phyloP scores from a whole-genome alignment of 2,113 vertebrate genomes.

The Mungos mungo region DNA sequence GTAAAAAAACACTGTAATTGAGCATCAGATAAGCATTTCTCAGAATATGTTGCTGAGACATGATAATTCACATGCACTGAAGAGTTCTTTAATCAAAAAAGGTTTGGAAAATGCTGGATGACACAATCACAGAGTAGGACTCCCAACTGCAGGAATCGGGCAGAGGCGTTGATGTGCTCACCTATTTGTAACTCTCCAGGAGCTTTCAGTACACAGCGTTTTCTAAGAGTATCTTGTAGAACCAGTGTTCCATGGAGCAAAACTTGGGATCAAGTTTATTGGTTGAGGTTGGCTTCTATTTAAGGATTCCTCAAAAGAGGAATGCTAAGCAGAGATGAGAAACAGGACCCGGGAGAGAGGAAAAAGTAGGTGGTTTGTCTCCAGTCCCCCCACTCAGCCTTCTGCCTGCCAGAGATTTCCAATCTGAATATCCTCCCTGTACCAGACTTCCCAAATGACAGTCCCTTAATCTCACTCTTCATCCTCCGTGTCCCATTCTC shows the following conservation, averaged over 20 bases:
- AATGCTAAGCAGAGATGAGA: not conserved
- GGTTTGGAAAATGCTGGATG: not conserved
- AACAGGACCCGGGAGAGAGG: not conserved
- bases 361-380: not conserved
- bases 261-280: not conserved
- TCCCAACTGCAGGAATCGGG: not conserved
- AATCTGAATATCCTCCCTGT: not conserved
- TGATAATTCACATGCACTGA: not conserved
- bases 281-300: not conserved
- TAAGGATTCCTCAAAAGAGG: not conserved
- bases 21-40: not conserved
- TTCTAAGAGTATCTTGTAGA: not conserved
- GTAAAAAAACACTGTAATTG: not conserved
- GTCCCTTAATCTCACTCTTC: not conserved
- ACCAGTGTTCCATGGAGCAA: not conserved
- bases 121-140: not conserved
- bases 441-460: not conserved
- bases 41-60: not conserved
- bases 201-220: not conserved
- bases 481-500: not conserved
- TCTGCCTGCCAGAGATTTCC: not conserved
- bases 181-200: not conserved
- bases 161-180: not conserved
- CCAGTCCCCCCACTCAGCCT: not conserved
- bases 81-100: conserved; percentile 4